phyloP scores from a whole-genome alignment of 92 coral and sea anemone species.

The Porites lobata region DNA sequence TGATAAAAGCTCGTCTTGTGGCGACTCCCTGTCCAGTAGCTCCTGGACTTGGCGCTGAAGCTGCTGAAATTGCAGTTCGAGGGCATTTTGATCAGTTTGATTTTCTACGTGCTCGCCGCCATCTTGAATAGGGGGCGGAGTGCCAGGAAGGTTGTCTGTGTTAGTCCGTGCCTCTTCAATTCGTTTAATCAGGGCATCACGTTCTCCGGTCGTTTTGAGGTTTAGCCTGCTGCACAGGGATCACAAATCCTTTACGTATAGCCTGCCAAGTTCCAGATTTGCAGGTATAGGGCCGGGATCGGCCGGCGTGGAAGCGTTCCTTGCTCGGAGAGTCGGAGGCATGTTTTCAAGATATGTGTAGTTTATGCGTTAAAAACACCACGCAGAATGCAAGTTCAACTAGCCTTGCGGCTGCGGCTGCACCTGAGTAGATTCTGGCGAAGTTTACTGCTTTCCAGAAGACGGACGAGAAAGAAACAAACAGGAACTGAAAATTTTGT shows the following conservation, averaged over 20 bases:
- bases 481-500: not conserved
- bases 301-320: not conserved
- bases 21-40: not conserved
- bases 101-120: not conserved
- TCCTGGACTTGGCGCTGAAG: not conserved
- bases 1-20: slow-evolving; percentile 8
- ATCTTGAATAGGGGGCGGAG: too few relatives aligned
- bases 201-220: not conserved
- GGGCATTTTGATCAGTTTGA: not conserved
- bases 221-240: slow-evolving; percentile 5
- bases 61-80: not conserved
- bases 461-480: not conserved
- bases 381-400: slow-evolving; percentile 6
- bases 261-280: not conserved
- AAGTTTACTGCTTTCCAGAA: not conserved
- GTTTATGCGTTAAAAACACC: not conserved
- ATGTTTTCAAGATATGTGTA: not conserved
- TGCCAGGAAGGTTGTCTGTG: not conserved
- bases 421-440: not conserved
- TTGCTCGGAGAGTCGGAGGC: not conserved
- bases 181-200: not conserved
- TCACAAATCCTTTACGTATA: not conserved
- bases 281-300: not conserved
- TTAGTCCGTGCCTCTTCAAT: too few relatives aligned
- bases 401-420: not conserved